These are phyloP conservation scores for Microcebus griseorufus DNA, from an alignment of 2,113 vertebrate genomes.

Conservation along the genomic window DNA sequence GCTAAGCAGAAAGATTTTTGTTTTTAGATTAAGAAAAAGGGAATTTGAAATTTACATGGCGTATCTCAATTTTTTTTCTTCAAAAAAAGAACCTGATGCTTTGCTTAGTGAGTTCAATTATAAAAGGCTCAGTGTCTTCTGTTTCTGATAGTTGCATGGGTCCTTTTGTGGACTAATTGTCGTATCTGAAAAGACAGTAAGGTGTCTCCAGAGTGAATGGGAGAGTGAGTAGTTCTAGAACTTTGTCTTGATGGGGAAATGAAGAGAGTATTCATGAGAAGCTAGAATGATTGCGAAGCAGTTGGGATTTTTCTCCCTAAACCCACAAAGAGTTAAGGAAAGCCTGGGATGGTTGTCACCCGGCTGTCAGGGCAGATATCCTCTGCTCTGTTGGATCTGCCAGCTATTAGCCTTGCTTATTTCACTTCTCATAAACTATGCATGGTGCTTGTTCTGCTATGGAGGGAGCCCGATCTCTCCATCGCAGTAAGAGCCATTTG, in stretches of 20 bases:
- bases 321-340: background rate
- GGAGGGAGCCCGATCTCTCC: constrained; percentile 14
- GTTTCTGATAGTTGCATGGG: background rate
- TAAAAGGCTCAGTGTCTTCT: background rate
- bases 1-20: background rate
- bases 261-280: background rate
- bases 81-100: background rate
- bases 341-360: background rate
- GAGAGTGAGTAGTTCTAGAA: background rate
- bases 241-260: background rate
- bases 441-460: background rate
- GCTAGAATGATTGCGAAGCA: background rate
- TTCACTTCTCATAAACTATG: constrained; percentile 53
- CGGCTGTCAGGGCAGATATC: background rate
- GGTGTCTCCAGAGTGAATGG: background rate
- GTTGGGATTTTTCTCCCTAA: background rate
- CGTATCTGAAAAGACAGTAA: background rate
- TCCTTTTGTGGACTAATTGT: background rate
- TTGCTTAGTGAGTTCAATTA: background rate
- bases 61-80: background rate
- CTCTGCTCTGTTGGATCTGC: constrained; percentile 29
- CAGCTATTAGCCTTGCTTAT: background rate
- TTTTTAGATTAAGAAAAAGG: background rate
- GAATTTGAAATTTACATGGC: background rate
- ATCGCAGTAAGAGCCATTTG: constrained; percentile 69